phyloP scores from a whole-genome alignment of 1,140 invertebrate genomes.

The Drosophila pruinosa region DNA sequence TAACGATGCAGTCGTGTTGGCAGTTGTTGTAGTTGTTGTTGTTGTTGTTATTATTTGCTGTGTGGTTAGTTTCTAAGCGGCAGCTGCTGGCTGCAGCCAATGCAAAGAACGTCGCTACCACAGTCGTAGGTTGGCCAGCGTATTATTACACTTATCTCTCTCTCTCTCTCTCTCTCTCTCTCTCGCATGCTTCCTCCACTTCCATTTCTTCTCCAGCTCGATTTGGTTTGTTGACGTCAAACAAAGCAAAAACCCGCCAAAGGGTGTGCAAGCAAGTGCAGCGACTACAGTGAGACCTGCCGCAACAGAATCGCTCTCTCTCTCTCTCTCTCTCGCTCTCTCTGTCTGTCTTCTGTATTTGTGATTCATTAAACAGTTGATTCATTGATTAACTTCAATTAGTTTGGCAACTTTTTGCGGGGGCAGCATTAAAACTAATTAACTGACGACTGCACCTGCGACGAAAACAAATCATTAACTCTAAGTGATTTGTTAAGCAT shows the following conservation, averaged over 20 bases:
- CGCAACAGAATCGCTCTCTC: not conserved
- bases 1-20: conserved; percentile 47
- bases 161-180: not conserved
- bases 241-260: conserved; percentile 49
- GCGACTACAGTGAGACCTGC: conserved; percentile 28
- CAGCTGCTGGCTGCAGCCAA: conserved; percentile 56
- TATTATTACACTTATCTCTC: conserved; percentile 13
- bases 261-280: too few species aligned
- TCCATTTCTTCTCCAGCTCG: conserved; percentile 39
- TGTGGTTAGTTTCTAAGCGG: conserved; percentile 69
- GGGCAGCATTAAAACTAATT: not conserved
- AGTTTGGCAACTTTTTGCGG: not conserved
- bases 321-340: not conserved
- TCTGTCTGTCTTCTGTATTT: not conserved
- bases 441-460: not conserved
- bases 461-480: not conserved
- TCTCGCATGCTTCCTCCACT: not conserved
- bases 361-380: conserved; percentile 30
- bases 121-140: conserved; percentile 65
- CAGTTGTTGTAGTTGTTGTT: conserved; percentile 28
- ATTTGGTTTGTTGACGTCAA: conserved; percentile 75
- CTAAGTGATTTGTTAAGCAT: not conserved
- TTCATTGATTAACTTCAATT: conserved; percentile 18
- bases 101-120: conserved; percentile 56
- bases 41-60: conserved; percentile 27